Conservation (phyloP, 2,888 invertebrate genomes). For the Sympetrum striolatum region DNA sequence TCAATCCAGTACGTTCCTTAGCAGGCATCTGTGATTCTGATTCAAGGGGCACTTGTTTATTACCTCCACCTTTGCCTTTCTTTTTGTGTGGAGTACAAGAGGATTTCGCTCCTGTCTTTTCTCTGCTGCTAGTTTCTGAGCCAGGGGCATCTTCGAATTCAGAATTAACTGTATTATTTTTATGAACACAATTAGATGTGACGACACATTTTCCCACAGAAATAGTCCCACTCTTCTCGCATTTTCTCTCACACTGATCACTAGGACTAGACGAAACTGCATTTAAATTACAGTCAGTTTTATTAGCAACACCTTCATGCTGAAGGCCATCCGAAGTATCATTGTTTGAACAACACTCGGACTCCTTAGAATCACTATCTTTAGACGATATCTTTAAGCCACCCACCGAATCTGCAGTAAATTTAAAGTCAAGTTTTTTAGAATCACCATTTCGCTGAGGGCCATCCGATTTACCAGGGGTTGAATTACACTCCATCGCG, state of each 20-base stretch:
- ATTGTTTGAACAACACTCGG: conserved; percentile 45
- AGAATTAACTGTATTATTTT: not conserved
- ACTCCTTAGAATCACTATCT: conserved; percentile 44
- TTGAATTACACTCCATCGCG: conserved; percentile 45
- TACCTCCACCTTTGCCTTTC: conserved; percentile 49
- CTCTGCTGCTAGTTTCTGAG: not conserved
- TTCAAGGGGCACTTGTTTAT: conserved; percentile 79
- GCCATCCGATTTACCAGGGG: not conserved
- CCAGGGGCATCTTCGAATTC: conserved; percentile 10
- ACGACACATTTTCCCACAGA: conserved; percentile 20
- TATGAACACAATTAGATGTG: conserved; percentile 37
- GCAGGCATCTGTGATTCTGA: conserved; percentile 98
- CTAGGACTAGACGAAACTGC: conserved; percentile 48
- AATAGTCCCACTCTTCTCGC: conserved; percentile 44
- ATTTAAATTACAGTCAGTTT: conserved; percentile 13
- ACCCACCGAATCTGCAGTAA: conserved; percentile 45
- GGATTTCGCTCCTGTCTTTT: conserved; percentile 16
- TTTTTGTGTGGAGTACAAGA: not conserved
- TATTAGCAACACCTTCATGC: not conserved
- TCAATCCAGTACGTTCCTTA: conserved; percentile 56
- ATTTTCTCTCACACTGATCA: conserved; percentile 48
- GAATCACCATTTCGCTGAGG: conserved; percentile 1
- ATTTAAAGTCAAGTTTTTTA: conserved; percentile 10
- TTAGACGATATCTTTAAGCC: conserved; percentile 45
- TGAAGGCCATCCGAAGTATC: conserved; percentile 1